These are phyloP conservation scores for Balaenoptera acutorostrata DNA, from an alignment of 2,113 vertebrate genomes.

Conservation along the genomic window DNA sequence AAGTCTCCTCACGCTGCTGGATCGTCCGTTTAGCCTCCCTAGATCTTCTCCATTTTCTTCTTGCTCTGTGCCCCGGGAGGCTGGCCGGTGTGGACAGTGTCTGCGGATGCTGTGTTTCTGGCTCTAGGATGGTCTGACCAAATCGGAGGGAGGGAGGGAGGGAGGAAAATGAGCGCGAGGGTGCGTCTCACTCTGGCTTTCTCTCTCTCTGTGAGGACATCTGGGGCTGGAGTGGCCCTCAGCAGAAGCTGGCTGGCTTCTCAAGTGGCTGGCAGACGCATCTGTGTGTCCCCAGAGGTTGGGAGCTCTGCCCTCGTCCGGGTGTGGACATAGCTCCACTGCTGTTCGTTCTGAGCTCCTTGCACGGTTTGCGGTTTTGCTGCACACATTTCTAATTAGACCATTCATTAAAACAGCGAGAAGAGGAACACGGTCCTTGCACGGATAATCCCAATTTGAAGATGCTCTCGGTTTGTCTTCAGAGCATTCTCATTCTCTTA, in stretches of 20 bases:
- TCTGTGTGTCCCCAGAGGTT: no score
- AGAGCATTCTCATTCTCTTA: background rate
- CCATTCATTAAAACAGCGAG: background rate
- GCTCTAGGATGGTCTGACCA: background rate
- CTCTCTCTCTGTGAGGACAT: background rate
- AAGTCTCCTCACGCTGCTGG: background rate
- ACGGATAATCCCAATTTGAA: background rate
- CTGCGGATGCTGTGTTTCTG: no score
- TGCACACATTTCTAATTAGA: background rate
- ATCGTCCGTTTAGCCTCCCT: accelerated
- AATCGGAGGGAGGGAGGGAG: background rate
- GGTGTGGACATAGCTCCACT: no score
- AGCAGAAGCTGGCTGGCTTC: background rate
- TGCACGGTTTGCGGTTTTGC: background rate
- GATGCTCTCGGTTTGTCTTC: background rate
- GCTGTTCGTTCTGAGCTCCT: no score
- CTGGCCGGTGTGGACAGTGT: accelerated
- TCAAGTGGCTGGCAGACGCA: background rate
- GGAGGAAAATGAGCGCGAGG: no score
- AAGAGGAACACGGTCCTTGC: background rate
- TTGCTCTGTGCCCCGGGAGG: background rate
- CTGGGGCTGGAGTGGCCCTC: background rate
- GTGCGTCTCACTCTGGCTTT: background rate
- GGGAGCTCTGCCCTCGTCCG: background rate
- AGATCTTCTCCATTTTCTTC: no score